Evolutionary conservation across 1,140 invertebrate genomes (phyloP).

Genomic region (Spodoptera litura): DNA sequence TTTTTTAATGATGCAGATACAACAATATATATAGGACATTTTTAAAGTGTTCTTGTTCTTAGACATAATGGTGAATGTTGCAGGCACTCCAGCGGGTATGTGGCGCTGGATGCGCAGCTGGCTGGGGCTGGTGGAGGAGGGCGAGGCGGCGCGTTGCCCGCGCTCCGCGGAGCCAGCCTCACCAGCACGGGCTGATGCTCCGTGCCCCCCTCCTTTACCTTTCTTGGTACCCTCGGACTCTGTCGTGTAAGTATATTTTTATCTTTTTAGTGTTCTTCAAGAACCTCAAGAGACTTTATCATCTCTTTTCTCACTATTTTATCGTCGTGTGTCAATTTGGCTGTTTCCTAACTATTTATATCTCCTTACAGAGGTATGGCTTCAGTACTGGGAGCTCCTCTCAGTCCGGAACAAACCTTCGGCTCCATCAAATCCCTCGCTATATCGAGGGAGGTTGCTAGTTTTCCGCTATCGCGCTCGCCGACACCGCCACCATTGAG

Average conservation of each 20-base stretch:
- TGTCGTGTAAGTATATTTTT: constrained; percentile 86
- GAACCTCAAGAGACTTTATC: neutral
- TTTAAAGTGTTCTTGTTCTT: neutral
- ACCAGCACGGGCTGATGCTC: constrained; percentile 88
- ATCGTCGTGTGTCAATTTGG: neutral
- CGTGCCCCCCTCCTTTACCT: constrained; percentile 90
- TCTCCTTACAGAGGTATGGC: constrained; percentile 88
- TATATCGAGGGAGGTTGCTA: constrained; percentile 91
- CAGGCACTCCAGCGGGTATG: constrained; percentile 73
- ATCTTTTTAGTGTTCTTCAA: neutral
- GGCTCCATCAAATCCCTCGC: constrained; percentile 90
- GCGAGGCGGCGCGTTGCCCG: constrained; percentile 89
- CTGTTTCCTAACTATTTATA: constrained; percentile 18
- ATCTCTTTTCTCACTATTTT: neutral
- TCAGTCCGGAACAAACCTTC: constrained; percentile 91
- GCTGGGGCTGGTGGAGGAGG: constrained; percentile 86
- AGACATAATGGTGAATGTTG: constrained; percentile 18
- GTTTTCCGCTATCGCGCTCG: constrained; percentile 91
- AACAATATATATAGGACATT: no score
- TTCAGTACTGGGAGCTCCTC: constrained; percentile 88
- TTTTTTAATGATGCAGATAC: no score
- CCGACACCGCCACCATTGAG: constrained; percentile 89
- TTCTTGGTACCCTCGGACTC: constrained; percentile 90
- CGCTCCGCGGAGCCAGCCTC: constrained; percentile 90
- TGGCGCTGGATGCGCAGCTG: constrained; percentile 83